These are phyloP conservation scores for Osedax fenrisi DNA, from an alignment of 2,888 invertebrate genomes.

Conservation along the genomic window DNA sequence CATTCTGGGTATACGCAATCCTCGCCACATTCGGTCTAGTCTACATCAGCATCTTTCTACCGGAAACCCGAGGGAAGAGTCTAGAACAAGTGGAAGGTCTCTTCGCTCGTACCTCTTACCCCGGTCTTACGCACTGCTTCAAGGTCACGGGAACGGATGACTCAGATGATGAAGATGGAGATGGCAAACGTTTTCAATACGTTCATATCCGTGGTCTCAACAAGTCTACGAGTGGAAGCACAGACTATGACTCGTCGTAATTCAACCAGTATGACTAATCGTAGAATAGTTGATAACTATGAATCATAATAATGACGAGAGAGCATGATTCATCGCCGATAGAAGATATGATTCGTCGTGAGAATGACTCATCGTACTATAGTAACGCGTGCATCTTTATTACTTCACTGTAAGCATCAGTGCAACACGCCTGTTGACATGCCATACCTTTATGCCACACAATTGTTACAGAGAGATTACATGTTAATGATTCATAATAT, in stretches of 20 bases:
- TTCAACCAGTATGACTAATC: too few species aligned
- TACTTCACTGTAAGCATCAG: too few species aligned
- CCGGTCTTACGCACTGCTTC: constrained; percentile 37
- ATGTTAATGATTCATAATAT: too few species aligned
- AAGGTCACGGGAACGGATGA: constrained; percentile 38
- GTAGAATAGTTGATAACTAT: too few species aligned
- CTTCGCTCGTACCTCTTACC: constrained; percentile 42
- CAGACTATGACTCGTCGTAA: background rate
- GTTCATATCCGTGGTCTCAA: constrained; percentile 52
- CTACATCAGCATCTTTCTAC: constrained; percentile 52
- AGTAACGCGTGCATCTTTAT: too few species aligned
- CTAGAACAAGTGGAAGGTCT: constrained; percentile 54
- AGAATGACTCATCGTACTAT: too few species aligned
- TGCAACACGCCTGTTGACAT: too few species aligned
- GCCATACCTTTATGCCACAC: too few species aligned
- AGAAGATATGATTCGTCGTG: too few species aligned
- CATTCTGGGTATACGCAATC: constrained; percentile 55
- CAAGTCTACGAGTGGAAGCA: background rate
- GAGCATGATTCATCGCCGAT: too few species aligned
- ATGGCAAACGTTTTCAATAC: constrained; percentile 50
- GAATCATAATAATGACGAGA: too few species aligned
- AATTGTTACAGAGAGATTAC: too few species aligned
- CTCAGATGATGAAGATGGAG: constrained; percentile 40
- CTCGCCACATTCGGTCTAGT: constrained; percentile 48
- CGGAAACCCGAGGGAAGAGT: constrained; percentile 54